These are phyloP conservation scores for Cyprinella venusta DNA, from an alignment of 2,797 vertebrate genomes.

Conservation along the genomic window DNA sequence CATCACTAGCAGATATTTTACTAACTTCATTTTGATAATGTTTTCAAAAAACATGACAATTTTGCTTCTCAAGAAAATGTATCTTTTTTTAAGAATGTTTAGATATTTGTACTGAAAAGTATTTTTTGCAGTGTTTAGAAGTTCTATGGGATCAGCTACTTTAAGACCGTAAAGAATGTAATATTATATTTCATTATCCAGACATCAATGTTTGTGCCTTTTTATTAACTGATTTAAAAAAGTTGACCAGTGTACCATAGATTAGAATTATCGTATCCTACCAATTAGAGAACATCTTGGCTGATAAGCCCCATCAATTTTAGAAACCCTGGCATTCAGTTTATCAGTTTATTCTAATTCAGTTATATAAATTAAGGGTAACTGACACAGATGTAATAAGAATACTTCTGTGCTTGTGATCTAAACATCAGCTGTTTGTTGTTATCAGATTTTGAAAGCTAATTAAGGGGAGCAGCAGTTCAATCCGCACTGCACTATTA, in stretches of 20 bases:
- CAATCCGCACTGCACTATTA: not conserved
- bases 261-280: not conserved
- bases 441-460: conserved; percentile 3
- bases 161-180: not conserved
- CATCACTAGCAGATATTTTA: not conserved
- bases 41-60: no score
- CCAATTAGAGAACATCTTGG: not conserved
- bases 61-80: no score
- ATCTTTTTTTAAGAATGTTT: no score
- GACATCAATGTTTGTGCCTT: not conserved
- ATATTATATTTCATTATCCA: not conserved
- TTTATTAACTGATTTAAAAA: not conserved
- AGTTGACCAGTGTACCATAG: not conserved
- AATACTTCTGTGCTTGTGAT: not conserved
- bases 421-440: conserved; percentile 8
- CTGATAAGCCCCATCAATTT: not conserved
- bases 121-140: not conserved
- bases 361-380: not conserved
- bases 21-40: no score
- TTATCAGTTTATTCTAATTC: not conserved
- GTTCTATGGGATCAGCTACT: not conserved
- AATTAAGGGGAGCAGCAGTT: not conserved
- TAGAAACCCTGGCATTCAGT: not conserved
- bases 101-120: not conserved
- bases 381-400: not conserved